These are phyloP conservation scores for Globodera rostochiensis DNA, from an alignment of 1,140 invertebrate species.

Conservation along the genomic window DNA sequence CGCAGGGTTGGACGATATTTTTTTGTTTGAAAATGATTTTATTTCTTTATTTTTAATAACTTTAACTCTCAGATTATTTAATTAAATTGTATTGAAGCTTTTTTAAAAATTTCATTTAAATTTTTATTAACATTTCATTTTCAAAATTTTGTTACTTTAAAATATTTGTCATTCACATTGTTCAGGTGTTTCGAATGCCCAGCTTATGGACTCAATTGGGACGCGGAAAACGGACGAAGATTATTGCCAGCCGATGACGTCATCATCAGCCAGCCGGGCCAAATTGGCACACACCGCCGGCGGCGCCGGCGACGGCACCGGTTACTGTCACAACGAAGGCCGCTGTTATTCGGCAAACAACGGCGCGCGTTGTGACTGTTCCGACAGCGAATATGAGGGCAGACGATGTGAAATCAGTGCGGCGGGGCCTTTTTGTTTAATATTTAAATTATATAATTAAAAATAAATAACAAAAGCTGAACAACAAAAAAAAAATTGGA, in stretches of 20 bases:
- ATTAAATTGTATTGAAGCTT: too few relatives aligned
- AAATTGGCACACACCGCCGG: neutral
- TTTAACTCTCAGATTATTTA: too few relatives aligned
- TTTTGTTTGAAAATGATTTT: too few relatives aligned
- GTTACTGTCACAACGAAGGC: conserved; percentile 79
- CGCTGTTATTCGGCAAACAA: conserved; percentile 90
- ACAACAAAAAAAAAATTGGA: too few relatives aligned
- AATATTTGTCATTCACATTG: neutral
- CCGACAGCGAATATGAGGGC: conserved; percentile 85
- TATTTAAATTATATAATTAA: too few relatives aligned
- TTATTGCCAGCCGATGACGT: conserved; percentile 49
- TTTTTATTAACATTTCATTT: conserved; percentile 2
- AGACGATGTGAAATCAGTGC: conserved; percentile 80
- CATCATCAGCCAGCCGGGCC: conserved; percentile 2
- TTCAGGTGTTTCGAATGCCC: conserved; percentile 59
- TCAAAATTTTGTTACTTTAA: neutral
- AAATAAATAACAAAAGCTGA: too few relatives aligned
- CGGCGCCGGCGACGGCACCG: neutral
- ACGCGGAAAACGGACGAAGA: conserved; percentile 63
- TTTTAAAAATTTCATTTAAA: neutral
- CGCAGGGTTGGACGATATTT: conserved; percentile 32
- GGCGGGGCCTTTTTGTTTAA: conserved; percentile 64
- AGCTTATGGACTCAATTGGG: conserved; percentile 57
- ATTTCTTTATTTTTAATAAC: too few relatives aligned
- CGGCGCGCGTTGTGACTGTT: conserved; percentile 88